Conservation (phyloP, 2,797 vertebrate species). For the Malurus leucopterus region DNA sequence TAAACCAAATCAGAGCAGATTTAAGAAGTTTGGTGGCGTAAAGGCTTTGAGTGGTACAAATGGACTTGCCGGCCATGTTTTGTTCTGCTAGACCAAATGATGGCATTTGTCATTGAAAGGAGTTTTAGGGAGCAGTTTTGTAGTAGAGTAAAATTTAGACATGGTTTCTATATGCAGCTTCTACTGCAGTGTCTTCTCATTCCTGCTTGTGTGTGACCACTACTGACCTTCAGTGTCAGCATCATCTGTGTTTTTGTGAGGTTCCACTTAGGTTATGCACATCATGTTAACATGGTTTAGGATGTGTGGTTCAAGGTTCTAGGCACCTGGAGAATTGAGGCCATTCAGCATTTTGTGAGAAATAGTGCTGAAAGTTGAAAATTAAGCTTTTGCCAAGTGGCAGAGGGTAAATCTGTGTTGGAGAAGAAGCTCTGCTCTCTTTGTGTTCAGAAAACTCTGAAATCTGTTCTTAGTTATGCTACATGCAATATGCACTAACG, state of each 20-base stretch:
- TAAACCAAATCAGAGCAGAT: constrained; percentile 22
- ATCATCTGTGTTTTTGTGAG: neutral
- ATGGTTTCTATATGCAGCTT: neutral
- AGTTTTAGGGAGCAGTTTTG: neutral
- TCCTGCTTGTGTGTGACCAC: neutral
- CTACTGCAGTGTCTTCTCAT: neutral
- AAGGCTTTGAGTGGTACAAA: neutral
- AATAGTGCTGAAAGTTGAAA: neutral
- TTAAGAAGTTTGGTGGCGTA: neutral
- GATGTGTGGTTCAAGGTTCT: neutral
- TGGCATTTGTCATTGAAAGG: neutral
- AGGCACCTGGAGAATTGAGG: neutral
- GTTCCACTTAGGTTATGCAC: neutral
- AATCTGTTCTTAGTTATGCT: neutral
- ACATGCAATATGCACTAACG: neutral
- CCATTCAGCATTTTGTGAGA: neutral
- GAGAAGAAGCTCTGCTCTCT: neutral
- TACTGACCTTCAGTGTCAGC: neutral
- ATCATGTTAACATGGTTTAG: neutral
- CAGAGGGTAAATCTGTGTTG: neutral
- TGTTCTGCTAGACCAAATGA: neutral
- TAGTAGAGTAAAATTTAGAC: neutral
- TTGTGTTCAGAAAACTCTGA: neutral
- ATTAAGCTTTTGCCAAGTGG: neutral
- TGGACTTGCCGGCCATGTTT: neutral